phyloP scores from a whole-genome alignment of 2,888 invertebrate species.

The Penaeus monodon region DNA sequence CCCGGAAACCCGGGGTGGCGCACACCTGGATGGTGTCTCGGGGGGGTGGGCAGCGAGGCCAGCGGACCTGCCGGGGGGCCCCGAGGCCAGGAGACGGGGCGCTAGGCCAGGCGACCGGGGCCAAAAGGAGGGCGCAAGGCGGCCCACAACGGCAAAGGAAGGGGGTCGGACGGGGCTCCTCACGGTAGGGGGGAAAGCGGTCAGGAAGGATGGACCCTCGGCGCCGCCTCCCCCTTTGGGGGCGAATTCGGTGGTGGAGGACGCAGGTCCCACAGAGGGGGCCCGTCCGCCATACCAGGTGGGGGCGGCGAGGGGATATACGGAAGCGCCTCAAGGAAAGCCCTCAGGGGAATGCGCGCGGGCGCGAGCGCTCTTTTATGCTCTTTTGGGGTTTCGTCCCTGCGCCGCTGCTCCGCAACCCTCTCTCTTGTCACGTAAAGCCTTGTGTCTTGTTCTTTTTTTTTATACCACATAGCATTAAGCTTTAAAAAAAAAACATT shows the following conservation, averaged over 20 bases:
- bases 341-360: neutral
- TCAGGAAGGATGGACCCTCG: constrained; percentile 32
- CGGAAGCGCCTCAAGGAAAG: constrained; percentile 6
- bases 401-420: neutral
- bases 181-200: constrained; percentile 17
- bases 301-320: constrained; percentile 16
- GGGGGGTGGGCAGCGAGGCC: constrained; percentile 31
- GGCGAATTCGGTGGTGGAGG: constrained; percentile 89
- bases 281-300: constrained; percentile 44
- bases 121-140: constrained; percentile 65
- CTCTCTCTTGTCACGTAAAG: too few relatives aligned
- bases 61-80: constrained; percentile 66
- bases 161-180: constrained; percentile 13
- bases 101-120: constrained; percentile 55
- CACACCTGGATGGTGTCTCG: constrained; percentile 78
- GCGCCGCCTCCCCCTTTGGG: constrained; percentile 78
- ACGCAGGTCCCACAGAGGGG: constrained; percentile 84
- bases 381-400: neutral
- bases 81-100: constrained; percentile 66
- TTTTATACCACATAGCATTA: too few relatives aligned
- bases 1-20: constrained; percentile 76
- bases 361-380: neutral
- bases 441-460: too few relatives aligned
- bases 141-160: constrained; percentile 56
- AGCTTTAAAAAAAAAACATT: too few relatives aligned